Percentiles rank a stretch among this genome's conserved stretches.
Conservation (phyloP, 2,113 vertebrate species). For the Panurus biarmicus region DNA sequence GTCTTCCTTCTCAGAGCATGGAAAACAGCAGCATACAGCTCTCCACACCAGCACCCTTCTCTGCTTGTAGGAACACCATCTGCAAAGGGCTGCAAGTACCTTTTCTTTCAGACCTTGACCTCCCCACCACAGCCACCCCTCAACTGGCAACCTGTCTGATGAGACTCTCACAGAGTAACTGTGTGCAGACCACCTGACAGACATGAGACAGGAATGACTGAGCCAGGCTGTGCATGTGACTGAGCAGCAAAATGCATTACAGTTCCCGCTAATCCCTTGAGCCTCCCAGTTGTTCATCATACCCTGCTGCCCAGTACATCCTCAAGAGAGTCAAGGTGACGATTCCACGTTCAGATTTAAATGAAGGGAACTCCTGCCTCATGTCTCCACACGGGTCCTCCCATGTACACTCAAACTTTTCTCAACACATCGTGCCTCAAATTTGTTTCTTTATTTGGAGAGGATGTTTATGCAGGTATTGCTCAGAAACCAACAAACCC, state of each 20-base stretch:
- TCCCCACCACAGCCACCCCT: not conserved
- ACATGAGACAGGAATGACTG: not conserved
- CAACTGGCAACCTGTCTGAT: not conserved
- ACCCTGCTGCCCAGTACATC: not conserved
- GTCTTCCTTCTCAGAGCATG: not conserved
- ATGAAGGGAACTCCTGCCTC: not conserved
- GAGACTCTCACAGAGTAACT: not conserved
- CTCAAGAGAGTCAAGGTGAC: not conserved
- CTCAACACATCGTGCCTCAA: fast-evolving
- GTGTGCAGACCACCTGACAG: not conserved
- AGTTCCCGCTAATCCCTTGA: conserved; percentile 5
- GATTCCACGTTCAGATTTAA: not conserved
- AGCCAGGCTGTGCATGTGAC: conserved; percentile 13
- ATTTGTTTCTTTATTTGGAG: not conserved
- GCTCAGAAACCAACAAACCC: not conserved
- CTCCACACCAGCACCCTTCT: not conserved
- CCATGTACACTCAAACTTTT: fast-evolving
- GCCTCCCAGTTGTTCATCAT: conserved; percentile 15
- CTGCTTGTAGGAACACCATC: not conserved
- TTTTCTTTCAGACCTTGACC: not conserved
- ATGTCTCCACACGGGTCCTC: fast-evolving
- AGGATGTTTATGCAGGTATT: not conserved
- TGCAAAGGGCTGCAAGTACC: not conserved
- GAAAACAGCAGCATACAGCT: not conserved
- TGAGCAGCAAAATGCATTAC: not conserved